A percentile compares a stretch with the other conserved stretches of the same genome.
Evolutionary conservation across 2,113 vertebrate genomes (phyloP).

Genomic region (Turdus rufiventris): DNA sequence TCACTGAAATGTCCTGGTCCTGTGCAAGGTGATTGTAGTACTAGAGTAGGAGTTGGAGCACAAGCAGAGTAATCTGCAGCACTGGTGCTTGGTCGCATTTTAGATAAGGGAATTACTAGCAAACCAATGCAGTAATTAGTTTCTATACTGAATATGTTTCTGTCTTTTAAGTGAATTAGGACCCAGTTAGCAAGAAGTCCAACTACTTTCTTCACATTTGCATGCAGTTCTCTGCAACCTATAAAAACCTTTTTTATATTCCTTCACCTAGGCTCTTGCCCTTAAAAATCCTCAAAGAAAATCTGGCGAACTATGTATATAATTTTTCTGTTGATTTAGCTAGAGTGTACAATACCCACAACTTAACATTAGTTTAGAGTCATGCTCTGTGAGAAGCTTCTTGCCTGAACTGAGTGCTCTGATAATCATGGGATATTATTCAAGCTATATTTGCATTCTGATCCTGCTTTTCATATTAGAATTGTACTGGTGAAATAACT

Average conservation of each 20-base stretch:
- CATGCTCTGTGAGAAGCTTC: not conserved
- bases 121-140: not conserved
- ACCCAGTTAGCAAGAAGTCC: not conserved
- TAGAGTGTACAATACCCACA: not conserved
- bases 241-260: not conserved
- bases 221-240: not conserved
- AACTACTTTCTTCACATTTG: not conserved
- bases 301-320: not conserved
- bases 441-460: not conserved
- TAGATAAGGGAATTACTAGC: not conserved
- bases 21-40: fast-evolving
- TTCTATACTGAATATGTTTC: not conserved
- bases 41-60: not conserved
- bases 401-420: not conserved
- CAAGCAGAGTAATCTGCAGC: not conserved
- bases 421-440: not conserved
- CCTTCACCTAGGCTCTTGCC: not conserved
- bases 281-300: not conserved
- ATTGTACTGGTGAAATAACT: not conserved
- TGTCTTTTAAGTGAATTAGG: not conserved
- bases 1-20: fast-evolving
- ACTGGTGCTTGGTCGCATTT: not conserved
- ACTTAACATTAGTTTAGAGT: not conserved
- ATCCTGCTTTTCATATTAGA: not conserved
- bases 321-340: not conserved